These are phyloP conservation scores for Ophiothrix spiculata DNA, from an alignment of 35 echinoderm and acorn worm genomes.

Conservation along the genomic window DNA sequence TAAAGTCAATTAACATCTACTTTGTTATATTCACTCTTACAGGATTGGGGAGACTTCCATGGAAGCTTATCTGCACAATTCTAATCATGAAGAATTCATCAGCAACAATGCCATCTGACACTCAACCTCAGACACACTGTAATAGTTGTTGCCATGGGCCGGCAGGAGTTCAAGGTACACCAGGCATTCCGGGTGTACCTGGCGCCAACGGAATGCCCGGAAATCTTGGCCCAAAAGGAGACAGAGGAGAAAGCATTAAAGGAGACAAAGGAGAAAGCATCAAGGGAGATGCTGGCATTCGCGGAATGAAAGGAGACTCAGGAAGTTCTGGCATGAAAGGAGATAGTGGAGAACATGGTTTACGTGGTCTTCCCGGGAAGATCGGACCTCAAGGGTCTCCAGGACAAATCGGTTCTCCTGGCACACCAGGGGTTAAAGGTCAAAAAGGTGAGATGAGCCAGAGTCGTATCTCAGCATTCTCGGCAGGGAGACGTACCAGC, in stretches of 20 bases:
- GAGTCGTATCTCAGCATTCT: background rate
- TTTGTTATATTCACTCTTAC: no score
- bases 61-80: no score
- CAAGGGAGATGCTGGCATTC: background rate
- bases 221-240: background rate
- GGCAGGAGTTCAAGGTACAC: background rate
- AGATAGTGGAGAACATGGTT: no score
- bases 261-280: background rate
- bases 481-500: background rate
- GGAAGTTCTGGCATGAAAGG: background rate
- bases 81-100: background rate
- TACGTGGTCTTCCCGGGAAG: no score
- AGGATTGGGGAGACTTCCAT: no score
- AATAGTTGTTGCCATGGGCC: background rate
- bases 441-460: background rate
- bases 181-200: background rate
- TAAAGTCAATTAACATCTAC: no score
- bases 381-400: no score
- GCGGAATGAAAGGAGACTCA: background rate
- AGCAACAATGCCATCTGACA: background rate
- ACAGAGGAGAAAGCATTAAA: background rate
- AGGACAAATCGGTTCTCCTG: no score
- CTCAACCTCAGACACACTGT: background rate
- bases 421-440: background rate
- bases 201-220: background rate